Evolutionary conservation across 2,113 vertebrate genomes (phyloP).

Genomic region (Suncus etruscus): DNA sequence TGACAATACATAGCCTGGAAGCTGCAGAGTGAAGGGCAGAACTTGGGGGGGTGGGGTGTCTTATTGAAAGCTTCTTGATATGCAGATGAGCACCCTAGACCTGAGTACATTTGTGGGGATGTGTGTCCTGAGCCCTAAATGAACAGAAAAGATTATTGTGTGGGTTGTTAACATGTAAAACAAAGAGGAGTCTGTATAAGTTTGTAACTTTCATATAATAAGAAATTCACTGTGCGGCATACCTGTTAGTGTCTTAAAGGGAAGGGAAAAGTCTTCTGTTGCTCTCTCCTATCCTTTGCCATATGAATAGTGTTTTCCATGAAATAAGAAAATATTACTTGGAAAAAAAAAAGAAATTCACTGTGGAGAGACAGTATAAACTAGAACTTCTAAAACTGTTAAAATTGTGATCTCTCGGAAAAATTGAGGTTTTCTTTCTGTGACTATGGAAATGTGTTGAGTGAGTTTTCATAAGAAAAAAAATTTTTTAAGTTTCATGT

Average conservation of each 20-base stretch:
- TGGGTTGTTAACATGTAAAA: slow-evolving; percentile 35
- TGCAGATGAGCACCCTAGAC: not conserved
- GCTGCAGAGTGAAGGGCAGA: slow-evolving; percentile 6
- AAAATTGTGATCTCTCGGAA: not conserved
- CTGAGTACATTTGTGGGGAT: too few species aligned
- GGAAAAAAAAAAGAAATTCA: slow-evolving; percentile 52
- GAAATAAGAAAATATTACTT: slow-evolving; percentile 90
- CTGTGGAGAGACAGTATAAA: slow-evolving; percentile 46
- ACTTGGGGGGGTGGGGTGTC: not conserved
- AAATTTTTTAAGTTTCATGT: not conserved
- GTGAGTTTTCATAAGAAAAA: not conserved
- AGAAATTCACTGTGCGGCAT: slow-evolving; percentile 81
- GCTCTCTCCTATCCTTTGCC: slow-evolving; percentile 91
- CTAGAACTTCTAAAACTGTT: not conserved
- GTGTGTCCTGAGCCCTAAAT: not conserved
- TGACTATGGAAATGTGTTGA: slow-evolving; percentile 21
- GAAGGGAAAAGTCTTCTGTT: slow-evolving; percentile 88
- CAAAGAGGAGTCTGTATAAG: not conserved
- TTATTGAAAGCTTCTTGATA: slow-evolving; percentile 61
- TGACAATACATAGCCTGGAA: slow-evolving; percentile 47
- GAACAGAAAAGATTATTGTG: not conserved
- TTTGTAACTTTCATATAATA: not conserved
- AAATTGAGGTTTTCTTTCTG: slow-evolving; percentile 6
- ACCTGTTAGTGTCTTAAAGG: slow-evolving; percentile 98
- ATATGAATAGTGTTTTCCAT: slow-evolving; percentile 93